Evolutionary conservation across 1,140 invertebrate genomes (phyloP), one percentile per base, ranked within the genome.

Genomic region (Drusus annulatus): DNA sequence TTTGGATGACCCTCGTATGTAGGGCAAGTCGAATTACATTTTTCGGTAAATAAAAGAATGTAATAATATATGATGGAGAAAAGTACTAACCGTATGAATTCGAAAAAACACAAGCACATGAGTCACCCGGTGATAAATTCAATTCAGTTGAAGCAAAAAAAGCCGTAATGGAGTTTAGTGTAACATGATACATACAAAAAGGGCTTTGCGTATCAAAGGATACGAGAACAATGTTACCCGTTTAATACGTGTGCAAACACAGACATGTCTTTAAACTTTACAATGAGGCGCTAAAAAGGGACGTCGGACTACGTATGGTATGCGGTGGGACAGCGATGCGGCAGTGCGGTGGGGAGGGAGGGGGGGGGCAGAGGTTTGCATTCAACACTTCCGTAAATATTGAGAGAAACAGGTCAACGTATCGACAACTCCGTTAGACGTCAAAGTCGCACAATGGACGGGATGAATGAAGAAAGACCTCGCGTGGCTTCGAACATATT

Each of bases 231-330:
- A 69, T 17, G 65, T 69, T 69, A 50, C 65, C 65, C 28, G 31
- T 45, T 45, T 69, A 69, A 50, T 69, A 45, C 15, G 65, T 50
- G 65, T 69, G 31, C 65, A 69, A 69, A 69, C 65, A 69, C 31
- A 69, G 65, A 69, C 36, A 69, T 15, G 16, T 36, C 65, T 45
- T 45, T 69, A 69, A 5, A 69, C 28, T 31, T 45, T 45, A 31
- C 28, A 3, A 31, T 31, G 25, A 28, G 25, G 25, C 25, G 65
- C n/a, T 69, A 69, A 56, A 56, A 56, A n/a, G 54, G 19, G 19
- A 56, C 54, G 10, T 56, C 54, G 19, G n/a, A 56, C 19, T 19
- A 56, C 16, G 36, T 45, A 56, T 1, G 19, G 19, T 28, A 5
- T 2, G 25, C n/a, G 52, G 52, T 0, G 16, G 52, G 16, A n/a